Evolutionary conservation across 2,888 invertebrate species (phyloP), one percentile per base, ranked within the genome.

Genomic region (Ophioninae sp.): DNA sequence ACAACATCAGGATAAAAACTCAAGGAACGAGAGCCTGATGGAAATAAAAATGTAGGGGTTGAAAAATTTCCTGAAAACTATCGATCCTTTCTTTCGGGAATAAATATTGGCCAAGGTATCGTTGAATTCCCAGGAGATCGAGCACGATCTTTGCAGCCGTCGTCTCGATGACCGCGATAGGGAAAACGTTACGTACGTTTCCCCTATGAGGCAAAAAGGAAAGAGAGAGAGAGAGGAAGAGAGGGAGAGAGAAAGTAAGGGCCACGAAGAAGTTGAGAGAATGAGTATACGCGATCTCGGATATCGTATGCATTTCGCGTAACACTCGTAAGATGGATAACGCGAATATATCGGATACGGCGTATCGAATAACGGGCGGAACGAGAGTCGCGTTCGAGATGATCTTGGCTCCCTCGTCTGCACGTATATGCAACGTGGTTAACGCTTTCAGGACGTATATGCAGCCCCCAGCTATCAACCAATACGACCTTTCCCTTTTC

Each of bases 241-340:
- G 37, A 56, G 41, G 61, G 30, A 58, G 30, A 0, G 41, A 22
- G 10, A 39, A 8, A 5, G 51, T 71, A 41, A 65, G 51, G 30
- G 41, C 30, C 9, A 30, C 30, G 9, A 59, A 75, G 76, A 69
- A 30, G 81, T 58, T 71, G 30, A 30, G 30, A 44, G 75, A 71
- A 74, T 67, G 74, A 74, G 71, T 63, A 63, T 65, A 74, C 80
- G 77, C 79, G 75, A 74, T 74, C 75, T 85, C 85, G 80, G 80
- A 86, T 86, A 85, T 86, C 85, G 85, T 82, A 86, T 86, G 85
- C 86, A 85, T 82, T 83, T 81, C 68, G 85, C 83, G 85, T 83
- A 80, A 82, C 82, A 84, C 77, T 78, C 80, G 82, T 75, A 84
- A 85, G 86, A 86, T 82, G 85, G 85, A 86, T 86, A 85, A 85